These are phyloP conservation scores for Chrysodeixis includens DNA, from an alignment of 2,888 invertebrate genomes.

Conservation along the genomic window DNA sequence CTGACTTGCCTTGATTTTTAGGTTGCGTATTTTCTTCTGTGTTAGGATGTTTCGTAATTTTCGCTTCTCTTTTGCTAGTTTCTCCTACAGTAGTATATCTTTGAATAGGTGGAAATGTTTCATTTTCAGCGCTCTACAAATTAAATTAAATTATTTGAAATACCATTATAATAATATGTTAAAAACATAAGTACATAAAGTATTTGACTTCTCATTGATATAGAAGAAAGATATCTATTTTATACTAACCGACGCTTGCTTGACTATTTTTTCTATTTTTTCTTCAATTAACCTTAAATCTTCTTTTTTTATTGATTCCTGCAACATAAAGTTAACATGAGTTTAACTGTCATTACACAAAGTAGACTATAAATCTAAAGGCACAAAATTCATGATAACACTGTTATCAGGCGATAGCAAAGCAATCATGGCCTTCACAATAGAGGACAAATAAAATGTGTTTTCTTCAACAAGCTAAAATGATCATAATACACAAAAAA, in stretches of 20 bases:
- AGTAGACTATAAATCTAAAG: neutral
- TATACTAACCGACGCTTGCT: slow-evolving; percentile 69
- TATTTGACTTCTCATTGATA: too few species aligned
- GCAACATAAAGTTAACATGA: slow-evolving; percentile 31
- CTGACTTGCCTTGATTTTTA: slow-evolving; percentile 17
- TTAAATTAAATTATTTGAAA: neutral
- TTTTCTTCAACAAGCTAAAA: too few species aligned
- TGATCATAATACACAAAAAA: too few species aligned
- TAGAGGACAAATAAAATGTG: neutral
- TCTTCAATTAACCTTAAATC: slow-evolving; percentile 76
- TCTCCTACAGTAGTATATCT: slow-evolving; percentile 23
- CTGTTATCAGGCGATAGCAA: too few species aligned
- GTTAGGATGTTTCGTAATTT: slow-evolving; percentile 3
- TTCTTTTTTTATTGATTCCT: slow-evolving; percentile 76
- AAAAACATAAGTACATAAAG: too few species aligned
- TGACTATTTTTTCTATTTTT: slow-evolving; percentile 73
- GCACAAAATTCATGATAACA: too few species aligned
- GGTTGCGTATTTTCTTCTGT: slow-evolving; percentile 13
- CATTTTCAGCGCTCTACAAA: slow-evolving; percentile 42
- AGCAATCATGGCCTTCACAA: too few species aligned
- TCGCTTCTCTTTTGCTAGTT: slow-evolving; percentile 28
- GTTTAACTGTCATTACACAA: neutral
- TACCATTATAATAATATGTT: too few species aligned
- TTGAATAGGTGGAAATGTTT: slow-evolving; percentile 8
- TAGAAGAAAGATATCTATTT: neutral